phyloP scores from a whole-genome alignment of 2,797 vertebrate species.

The Salmo trutta region DNA sequence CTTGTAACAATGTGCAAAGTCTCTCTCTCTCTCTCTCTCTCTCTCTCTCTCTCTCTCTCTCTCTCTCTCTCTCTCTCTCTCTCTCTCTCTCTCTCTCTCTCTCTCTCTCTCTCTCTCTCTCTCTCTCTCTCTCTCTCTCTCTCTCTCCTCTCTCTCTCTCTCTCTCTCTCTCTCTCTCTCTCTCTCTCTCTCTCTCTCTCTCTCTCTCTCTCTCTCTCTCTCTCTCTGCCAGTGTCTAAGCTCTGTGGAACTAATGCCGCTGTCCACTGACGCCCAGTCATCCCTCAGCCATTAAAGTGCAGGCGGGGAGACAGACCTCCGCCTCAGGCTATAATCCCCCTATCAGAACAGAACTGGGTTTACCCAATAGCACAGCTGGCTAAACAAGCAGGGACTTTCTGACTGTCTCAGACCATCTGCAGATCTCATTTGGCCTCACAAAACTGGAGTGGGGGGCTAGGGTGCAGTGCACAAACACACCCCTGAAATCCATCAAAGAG shows the following conservation, averaged over 20 bases:
- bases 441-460: constrained; percentile 30
- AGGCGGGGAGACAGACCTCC: constrained; percentile 40
- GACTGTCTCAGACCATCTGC: constrained; percentile 56
- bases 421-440: constrained; percentile 51
- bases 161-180: background rate
- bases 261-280: constrained; percentile 50
- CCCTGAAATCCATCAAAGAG: constrained; percentile 23
- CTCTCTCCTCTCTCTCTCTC: background rate
- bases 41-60: too few relatives aligned
- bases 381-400: constrained; percentile 48
- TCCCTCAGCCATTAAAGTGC: constrained; percentile 57
- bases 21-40: background rate
- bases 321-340: constrained; percentile 66
- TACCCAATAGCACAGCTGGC: constrained; percentile 61
- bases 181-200: too few relatives aligned
- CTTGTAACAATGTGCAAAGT: too few relatives aligned
- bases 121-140: background rate
- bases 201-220: background rate
- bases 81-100: background rate
- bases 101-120: too few relatives aligned
- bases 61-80: background rate
- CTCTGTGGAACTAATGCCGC: constrained; percentile 43
- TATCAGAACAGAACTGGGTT: constrained; percentile 57
- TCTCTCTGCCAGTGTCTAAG: constrained; percentile 1
- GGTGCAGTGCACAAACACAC: constrained; percentile 32